Evolutionary conservation across 1,140 invertebrate genomes (phyloP), one percentile per base, ranked within the genome.

Genomic region (Metopolophium dirhodum): DNA sequence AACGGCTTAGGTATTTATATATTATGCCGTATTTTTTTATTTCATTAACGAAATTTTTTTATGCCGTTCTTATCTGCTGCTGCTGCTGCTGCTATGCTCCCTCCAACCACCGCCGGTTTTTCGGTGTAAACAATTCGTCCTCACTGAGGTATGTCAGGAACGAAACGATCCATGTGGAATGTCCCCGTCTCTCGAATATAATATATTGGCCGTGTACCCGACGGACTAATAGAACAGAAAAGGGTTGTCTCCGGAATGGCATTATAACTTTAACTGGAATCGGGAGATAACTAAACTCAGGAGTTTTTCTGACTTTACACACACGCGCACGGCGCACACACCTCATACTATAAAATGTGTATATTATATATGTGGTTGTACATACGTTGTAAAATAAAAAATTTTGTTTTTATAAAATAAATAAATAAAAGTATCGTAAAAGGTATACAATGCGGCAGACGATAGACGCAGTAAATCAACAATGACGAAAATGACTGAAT

Each of bases 81-180:
- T 90, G 54, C 14, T n/a, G 30, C 14, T 51, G 51, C 26, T 61
- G 30, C 9, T 41, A 41, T 61, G 61, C 30, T 77, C 8, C 51
- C 22, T 57, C n/a, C 49, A 23, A 57, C 49, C 30, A 37, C 47
- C 90, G 2, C 57, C 47, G 20, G 90, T 91, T 82, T 68, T 77
- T 14, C 61, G 2, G 41, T 91, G 22, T 92, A 14, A 92, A 92
- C 91, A 92, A 92, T 92, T 77, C 45, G 14, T 49, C 22, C n/a
- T 82, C 77, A 92, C 30, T 26, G 47, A 49, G 47, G 77, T 92
- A 83, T 92, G 47, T 92, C 41, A 47, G n/a, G 47, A 83, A 92
- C n/a, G 83, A 92, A 92, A 92, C 91, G 18, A 83, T 82, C 26
- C 45, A 47, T 51, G 68, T 92, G 77, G 91, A 92, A 92, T 92